Evolutionary conservation across 2,113 vertebrate species (phyloP), one percentile per base, ranked within the genome.

Genomic region (Guaruba guarouba): DNA sequence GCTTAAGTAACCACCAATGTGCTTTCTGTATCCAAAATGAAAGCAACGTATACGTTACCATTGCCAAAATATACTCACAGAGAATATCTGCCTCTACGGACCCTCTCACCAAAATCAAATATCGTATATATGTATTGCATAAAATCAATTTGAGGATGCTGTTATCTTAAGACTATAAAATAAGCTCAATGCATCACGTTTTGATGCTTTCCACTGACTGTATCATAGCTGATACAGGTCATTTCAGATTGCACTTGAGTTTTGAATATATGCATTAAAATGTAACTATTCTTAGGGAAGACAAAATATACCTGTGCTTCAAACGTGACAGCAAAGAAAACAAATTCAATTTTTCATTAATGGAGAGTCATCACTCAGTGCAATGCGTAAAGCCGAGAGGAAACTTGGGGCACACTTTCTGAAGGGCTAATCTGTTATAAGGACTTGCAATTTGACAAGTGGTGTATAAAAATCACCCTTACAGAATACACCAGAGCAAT

Each of bases 261-360:
- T 96, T 95, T 93, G 87, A 96, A 95, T 92, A 90, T 27, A 78
- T 88, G 83, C 83, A 91, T 93, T 93, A 90, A 94, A 96, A 95
- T 41, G 79, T 59, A 90, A 83, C 77, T 62, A 76, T 57, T 51
- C 48, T 54, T 73, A 35, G 78, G 77, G 66, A 81, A 84, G 67
- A 79, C 94, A 74, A 93, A 78, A 91, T 75, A 70, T 16, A 93
- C 78, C 43, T n/a, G 23, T 91, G 92, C 83, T 81, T 95, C 70
- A 77, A 83, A 82, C 2, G 2, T 91, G 93, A 79, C 91, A 88
- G 82, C n/a, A 13, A 74, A 88, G 82, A 82, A 86, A 97, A 94
- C 67, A 61, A 92, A 88, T 85, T 91, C 91, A 73, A 69, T 94
- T 93, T 89, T 90, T 97, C 90, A 96, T 97, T 96, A 93, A 79